Evolutionary conservation across 2,797 vertebrate genomes (phyloP).

Genomic region (Sebastes ruberrimus): DNA sequence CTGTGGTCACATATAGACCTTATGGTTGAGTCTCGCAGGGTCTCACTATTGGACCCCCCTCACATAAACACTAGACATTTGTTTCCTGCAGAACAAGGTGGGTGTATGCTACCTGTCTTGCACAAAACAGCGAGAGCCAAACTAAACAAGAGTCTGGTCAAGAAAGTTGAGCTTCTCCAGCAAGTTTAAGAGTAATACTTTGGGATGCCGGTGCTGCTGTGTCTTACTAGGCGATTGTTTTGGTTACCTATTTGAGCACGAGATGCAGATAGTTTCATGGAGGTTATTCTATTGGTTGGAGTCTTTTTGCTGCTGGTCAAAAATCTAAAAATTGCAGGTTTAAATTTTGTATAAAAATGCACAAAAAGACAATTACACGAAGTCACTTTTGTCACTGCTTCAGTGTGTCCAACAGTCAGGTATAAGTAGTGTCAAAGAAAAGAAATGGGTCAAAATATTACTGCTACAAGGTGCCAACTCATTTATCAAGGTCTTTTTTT

Average conservation of each 20-base stretch:
- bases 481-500: neutral
- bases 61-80: no score
- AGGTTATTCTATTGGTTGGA: neutral
- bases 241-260: neutral
- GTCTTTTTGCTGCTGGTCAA: neutral
- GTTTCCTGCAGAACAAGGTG: neutral
- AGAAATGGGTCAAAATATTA: neutral
- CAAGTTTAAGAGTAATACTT: no score
- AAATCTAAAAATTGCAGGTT: neutral
- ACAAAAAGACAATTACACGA: neutral
- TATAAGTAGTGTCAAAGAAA: neutral
- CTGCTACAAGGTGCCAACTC: neutral
- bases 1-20: neutral
- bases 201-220: no score
- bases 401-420: neutral
- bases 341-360: neutral
- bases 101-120: neutral
- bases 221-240: neutral
- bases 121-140: neutral
- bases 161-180: no score
- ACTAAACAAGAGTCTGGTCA: neutral
- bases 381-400: neutral
- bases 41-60: no score
- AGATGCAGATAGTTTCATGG: neutral
- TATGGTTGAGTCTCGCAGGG: neutral